These are phyloP conservation scores for Ciona savignyi DNA, from an alignment of 23 tunicate species.

Conservation along the genomic window DNA sequence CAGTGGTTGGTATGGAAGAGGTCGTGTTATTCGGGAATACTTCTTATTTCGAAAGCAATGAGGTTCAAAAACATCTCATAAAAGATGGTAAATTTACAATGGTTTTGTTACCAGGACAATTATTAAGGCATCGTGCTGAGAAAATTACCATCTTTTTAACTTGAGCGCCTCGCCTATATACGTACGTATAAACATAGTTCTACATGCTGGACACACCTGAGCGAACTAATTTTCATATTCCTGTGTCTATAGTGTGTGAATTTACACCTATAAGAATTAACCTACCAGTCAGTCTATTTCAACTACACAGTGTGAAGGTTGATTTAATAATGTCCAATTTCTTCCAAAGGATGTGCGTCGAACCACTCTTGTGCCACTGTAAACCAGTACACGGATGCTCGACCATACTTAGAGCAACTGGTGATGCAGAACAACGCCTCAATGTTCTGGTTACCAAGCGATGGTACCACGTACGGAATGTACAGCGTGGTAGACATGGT, in stretches of 20 bases:
- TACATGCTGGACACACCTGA: no score
- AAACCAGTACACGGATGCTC: slow-evolving; percentile 29
- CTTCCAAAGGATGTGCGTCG: slow-evolving; percentile 28
- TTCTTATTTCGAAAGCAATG: background rate
- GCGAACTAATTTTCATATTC: no score
- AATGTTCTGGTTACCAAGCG: slow-evolving; percentile 54
- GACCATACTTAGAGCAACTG: slow-evolving; percentile 2
- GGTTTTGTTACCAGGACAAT: background rate
- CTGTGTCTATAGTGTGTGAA: no score
- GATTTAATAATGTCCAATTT: background rate
- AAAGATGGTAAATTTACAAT: background rate
- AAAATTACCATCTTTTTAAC: no score
- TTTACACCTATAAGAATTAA: no score
- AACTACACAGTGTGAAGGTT: no score
- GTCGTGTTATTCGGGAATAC: slow-evolving; percentile 11
- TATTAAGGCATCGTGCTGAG: no score
- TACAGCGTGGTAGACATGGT: slow-evolving; percentile 70
- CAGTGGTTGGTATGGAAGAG: slow-evolving; percentile 28
- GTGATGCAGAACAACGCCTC: slow-evolving; percentile 1
- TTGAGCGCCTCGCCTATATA: no score
- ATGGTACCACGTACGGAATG: slow-evolving; percentile 75
- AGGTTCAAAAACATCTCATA: slow-evolving; percentile 16
- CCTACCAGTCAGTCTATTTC: no score
- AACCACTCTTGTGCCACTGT: slow-evolving; percentile 28
- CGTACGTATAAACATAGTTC: no score